Percentiles rank a stretch among this genome's conserved stretches.
phyloP scores from a whole-genome alignment of 2,797 vertebrate genomes.

The Spinus pinus region DNA sequence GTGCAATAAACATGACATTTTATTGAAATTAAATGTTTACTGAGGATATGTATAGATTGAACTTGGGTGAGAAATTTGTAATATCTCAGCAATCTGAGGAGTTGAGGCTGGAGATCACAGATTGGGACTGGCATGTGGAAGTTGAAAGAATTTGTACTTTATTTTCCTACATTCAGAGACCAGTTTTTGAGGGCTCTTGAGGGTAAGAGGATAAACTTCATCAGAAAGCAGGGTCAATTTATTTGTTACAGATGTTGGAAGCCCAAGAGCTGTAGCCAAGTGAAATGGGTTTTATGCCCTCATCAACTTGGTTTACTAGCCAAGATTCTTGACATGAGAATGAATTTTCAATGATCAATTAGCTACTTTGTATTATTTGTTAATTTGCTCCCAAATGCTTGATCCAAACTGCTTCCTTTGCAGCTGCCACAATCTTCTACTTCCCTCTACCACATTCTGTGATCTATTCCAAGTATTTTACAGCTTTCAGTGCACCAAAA shows the following conservation, averaged over 20 bases:
- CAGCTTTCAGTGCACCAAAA: neutral
- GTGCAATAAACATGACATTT: neutral
- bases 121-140: neutral
- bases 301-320: neutral
- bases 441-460: neutral
- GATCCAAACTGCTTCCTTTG: neutral
- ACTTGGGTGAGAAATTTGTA: neutral
- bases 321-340: neutral
- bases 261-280: neutral
- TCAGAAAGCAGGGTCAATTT: neutral
- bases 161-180: neutral
- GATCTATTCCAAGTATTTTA: neutral
- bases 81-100: neutral
- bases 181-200: neutral
- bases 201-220: neutral
- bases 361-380: neutral
- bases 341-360: neutral
- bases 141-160: neutral
- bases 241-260: neutral
- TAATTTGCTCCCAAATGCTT: neutral
- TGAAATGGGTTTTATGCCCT: neutral
- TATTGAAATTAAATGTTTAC: neutral
- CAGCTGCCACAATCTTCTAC: neutral
- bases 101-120: neutral
- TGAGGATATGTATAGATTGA: neutral